These are phyloP conservation scores for Papilio gigon DNA, from an alignment of 2,888 invertebrate species.

Conservation along the genomic window DNA sequence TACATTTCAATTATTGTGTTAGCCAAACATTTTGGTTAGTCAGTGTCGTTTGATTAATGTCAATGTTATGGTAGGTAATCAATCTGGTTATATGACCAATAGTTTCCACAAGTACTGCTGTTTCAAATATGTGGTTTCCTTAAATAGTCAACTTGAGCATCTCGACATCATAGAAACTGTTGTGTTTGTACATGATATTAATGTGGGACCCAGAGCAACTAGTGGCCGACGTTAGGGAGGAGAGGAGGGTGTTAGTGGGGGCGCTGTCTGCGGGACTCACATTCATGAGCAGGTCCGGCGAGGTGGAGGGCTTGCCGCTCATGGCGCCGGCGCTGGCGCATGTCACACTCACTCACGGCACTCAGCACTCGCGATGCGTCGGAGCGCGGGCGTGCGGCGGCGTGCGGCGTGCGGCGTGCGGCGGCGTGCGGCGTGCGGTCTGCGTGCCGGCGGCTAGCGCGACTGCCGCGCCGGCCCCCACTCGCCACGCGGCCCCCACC, in stretches of 20 bases:
- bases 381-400: slow-evolving; percentile 67
- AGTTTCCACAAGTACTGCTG: background rate
- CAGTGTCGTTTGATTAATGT: too few relatives aligned
- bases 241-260: slow-evolving; percentile 42
- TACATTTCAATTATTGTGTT: too few relatives aligned
- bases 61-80: too few relatives aligned
- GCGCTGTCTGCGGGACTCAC: slow-evolving; percentile 67
- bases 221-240: slow-evolving; percentile 17
- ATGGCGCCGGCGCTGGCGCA: slow-evolving; percentile 72
- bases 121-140: background rate
- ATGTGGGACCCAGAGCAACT: slow-evolving; percentile 13
- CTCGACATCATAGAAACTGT: background rate
- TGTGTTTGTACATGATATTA: slow-evolving; percentile 8
- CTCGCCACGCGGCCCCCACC: slow-evolving; percentile 74
- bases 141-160: background rate
- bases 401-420: slow-evolving; percentile 68
- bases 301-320: slow-evolving; percentile 79
- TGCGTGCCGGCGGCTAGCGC: slow-evolving; percentile 74
- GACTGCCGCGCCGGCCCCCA: slow-evolving; percentile 75
- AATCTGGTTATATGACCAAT: background rate
- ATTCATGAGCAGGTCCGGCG: slow-evolving; percentile 82
- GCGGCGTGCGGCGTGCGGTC: slow-evolving; percentile 74
- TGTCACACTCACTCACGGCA: slow-evolving; percentile 77
- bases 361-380: slow-evolving; percentile 74
- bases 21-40: too few relatives aligned